phyloP scores from a whole-genome alignment of 2,888 invertebrate genomes.

The Andrena dorsata region DNA sequence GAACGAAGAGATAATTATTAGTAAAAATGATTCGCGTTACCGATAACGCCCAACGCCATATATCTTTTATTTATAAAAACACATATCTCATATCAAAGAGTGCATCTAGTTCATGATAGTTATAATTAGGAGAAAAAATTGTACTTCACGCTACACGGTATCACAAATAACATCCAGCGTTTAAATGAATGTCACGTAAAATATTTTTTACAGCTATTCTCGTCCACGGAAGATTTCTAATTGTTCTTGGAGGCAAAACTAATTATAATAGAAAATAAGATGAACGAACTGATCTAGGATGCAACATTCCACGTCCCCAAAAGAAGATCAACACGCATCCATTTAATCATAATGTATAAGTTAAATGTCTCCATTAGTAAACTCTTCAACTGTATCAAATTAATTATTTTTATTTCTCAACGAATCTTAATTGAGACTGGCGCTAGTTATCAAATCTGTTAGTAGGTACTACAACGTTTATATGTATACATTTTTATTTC shows the following conservation, averaged over 20 bases:
- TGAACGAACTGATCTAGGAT: too few species aligned
- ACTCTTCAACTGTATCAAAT: too few species aligned
- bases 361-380: too few species aligned
- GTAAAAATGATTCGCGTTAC: slow-evolving; percentile 1
- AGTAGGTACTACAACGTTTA: too few species aligned
- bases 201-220: not conserved
- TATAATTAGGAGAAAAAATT: slow-evolving; percentile 3
- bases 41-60: not conserved
- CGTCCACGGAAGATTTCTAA: not conserved
- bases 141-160: not conserved
- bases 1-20: not conserved
- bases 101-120: not conserved
- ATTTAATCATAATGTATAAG: too few species aligned
- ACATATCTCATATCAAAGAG: not conserved
- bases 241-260: not conserved
- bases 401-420: too few species aligned
- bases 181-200: not conserved
- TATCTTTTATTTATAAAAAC: slow-evolving; percentile 5
- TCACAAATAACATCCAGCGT: not conserved
- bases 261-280: too few species aligned
- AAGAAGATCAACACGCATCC: too few species aligned
- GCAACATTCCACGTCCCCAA: too few species aligned
- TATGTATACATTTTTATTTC: too few species aligned
- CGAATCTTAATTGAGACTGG: too few species aligned
- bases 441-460: too few species aligned